Base-by-base conservation (phyloP, 1,140 invertebrate species). In the Bombus superbus region DNA sequence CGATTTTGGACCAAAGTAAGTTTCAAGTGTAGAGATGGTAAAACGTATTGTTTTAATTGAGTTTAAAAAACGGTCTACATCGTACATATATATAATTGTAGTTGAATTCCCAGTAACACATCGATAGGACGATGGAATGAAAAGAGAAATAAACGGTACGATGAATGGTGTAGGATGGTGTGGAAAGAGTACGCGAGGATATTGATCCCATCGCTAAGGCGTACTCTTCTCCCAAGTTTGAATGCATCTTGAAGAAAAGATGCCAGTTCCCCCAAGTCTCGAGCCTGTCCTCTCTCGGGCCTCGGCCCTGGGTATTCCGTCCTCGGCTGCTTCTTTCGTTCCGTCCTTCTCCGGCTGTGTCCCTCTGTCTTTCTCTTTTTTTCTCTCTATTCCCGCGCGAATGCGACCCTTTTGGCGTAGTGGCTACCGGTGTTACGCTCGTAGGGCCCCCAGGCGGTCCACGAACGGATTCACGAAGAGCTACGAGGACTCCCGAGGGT, bases 351-450 rank as follows among this genome's bases (percentile, higher is more conserved):
- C 69, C 53, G 44, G n/a, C 40, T 64, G 28, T 66, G 8, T 71
- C 66, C n/a, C 32, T 83, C 62, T 57, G 11, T 68, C 76, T 69
- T 42, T 75, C 85, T 77, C 71, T 73, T 83, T 71, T 72, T 71
- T 44, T 81, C 79, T 87, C 69, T 72, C 57, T 86, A 64, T 77
- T 75, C 82, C 78, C 83, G 82, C 86, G 59, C 85, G 62, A 88
- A 38, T 78, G 89, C 86, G 84, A 91, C 91, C 91, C 92, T 91
- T 92, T 93, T 92, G 91, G 88, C 92, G 92, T 94, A 94, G 94
- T 94, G 93, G 93, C 94, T 95, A 94, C 94, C 92, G 93, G 94
- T 94, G 92, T 95, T 95, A 95, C 94, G 94, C 94, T 95, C 94
- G 94, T 95, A 95, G 91, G 90, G 91, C 91, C 92, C 90, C 89